Evolutionary conservation across 2,888 invertebrate genomes (phyloP), one percentile per base, ranked within the genome.

Genomic region (Trichopria drosophilae): DNA sequence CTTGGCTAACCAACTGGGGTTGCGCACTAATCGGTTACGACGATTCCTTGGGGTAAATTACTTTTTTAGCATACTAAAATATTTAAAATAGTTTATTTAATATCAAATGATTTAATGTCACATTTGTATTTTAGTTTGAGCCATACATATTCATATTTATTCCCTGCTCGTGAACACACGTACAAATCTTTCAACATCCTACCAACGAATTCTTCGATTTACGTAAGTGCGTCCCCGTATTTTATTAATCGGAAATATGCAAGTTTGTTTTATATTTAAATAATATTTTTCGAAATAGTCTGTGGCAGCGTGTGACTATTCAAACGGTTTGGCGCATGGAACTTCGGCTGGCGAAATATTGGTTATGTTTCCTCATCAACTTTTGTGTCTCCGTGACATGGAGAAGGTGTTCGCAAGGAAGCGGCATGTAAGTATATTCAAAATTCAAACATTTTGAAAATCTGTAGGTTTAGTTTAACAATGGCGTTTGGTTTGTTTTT

Each of bases 1-100:
- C 73, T 31, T 83, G 82, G 81, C 58, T 80, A 48, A 73, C 70
- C 5, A 75, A 81, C 60, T 83, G 82, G 81, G 68, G 79, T 24
- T 71, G 76, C 45, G 71, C 73, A 40, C 57, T 78, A 3, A 60
- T 71, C n/a, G 63, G 69, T 20, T 72, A 65, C 45, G 80, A 81
- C 51, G 78, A 80, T 61, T 72, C 73, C 20, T 62, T 67, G 19
- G 66, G 65, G 78, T 78, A 71, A 68, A 40, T 31, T 13, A 26
- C 39, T 45, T 26, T 37, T 29, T 36, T 48, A 23, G 12, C 5
- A 9, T n/a, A n/a, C 50, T 31, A 41, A n/a, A n/a, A n/a, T n/a
- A n/a, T n/a, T n/a, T n/a, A n/a, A n/a, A n/a, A n/a, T n/a, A n/a
- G n/a, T n/a, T n/a, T n/a, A n/a, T n/a, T n/a, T n/a, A n/a, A 28